Evolutionary conservation across 30 jellyfish, hydroid and myxozoan species (phyloP).

Genomic region (Aurelia aurita): DNA sequence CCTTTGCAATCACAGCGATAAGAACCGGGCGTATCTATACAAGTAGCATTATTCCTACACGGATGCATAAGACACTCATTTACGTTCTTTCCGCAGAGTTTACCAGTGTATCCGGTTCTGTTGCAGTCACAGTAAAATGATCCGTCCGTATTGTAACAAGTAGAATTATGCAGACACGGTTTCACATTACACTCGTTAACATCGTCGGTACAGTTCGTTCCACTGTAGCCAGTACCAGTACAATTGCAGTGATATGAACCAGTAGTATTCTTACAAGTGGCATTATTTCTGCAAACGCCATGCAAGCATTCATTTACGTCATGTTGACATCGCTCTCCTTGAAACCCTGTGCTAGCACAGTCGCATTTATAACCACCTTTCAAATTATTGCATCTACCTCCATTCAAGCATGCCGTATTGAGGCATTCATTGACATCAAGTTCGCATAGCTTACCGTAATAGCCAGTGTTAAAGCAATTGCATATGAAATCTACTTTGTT

Average conservation of each 20-base stretch:
- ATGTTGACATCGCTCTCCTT: conserved; percentile 35
- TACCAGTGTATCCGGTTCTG: conserved; percentile 40
- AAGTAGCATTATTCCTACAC: conserved; percentile 51
- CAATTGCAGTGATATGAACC: conserved; percentile 32
- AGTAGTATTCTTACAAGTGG: conserved; percentile 14
- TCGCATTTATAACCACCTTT: conserved; percentile 14
- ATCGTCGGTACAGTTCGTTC: conserved; percentile 15
- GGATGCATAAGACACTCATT: conserved; percentile 46
- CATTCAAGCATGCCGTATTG: conserved; percentile 33
- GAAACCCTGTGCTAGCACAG: conserved; percentile 51
- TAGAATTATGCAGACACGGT: conserved; percentile 30
- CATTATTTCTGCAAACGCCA: conserved; percentile 66
- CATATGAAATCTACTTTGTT: conserved; percentile 5
- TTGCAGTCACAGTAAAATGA: conserved; percentile 27
- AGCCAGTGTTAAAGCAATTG: conserved; percentile 67
- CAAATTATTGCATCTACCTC: conserved; percentile 32
- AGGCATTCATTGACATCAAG: conserved; percentile 51
- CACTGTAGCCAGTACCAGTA: conserved; percentile 21
- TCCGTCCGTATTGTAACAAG: conserved; percentile 29
- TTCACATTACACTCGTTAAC: conserved; percentile 33
- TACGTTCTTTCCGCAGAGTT: conserved; percentile 1
- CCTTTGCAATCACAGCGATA: conserved; percentile 42
- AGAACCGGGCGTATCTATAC: conserved; percentile 61
- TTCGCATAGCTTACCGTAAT: conserved; percentile 41
- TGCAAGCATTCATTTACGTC: conserved; percentile 49